Evolutionary conservation across 2,113 vertebrate species (phyloP).

Genomic region (Seriola quinqueradiata): DNA sequence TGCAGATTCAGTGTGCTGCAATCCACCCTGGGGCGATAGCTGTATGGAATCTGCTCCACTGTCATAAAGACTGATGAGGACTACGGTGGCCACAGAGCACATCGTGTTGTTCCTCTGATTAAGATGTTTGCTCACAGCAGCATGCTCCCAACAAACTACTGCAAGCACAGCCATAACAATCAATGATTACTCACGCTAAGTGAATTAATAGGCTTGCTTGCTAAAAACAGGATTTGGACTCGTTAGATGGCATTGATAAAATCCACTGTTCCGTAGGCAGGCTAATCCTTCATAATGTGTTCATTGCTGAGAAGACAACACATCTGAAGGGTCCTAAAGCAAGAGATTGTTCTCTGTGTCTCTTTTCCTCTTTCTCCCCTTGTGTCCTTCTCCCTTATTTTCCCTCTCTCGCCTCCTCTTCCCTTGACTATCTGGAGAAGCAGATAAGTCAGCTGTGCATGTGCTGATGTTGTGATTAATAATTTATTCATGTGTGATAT

Average conservation of each 20-base stretch:
- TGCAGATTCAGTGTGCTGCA: neutral
- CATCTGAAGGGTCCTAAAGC: slow-evolving; percentile 2
- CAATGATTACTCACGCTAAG: slow-evolving; percentile 31
- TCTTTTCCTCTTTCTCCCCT: neutral
- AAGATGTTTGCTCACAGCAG: slow-evolving; percentile 45
- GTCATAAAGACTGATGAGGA: slow-evolving; percentile 54
- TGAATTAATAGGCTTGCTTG: slow-evolving; percentile 30
- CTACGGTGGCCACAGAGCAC: slow-evolving; percentile 1
- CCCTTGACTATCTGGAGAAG: neutral
- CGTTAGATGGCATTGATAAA: slow-evolving; percentile 46
- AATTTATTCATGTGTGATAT: slow-evolving; percentile 39
- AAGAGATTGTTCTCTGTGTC: neutral
- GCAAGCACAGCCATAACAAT: slow-evolving; percentile 29
- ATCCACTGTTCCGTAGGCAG: slow-evolving; percentile 15
- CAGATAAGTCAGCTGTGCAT: slow-evolving; percentile 11
- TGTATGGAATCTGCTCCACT: slow-evolving; percentile 25
- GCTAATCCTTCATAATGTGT: slow-evolving; percentile 41
- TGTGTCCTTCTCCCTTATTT: neutral
- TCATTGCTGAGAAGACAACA: slow-evolving; percentile 13
- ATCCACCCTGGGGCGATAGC: slow-evolving; percentile 22
- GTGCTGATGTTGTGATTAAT: slow-evolving; percentile 31
- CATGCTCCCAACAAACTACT: slow-evolving; percentile 12
- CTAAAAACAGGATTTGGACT: slow-evolving; percentile 38
- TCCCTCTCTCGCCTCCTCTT: neutral
- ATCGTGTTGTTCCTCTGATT: slow-evolving; percentile 32